These are phyloP conservation scores for Typhlichthys eigenmanni DNA, from an alignment of 2,797 vertebrate species.

Conservation along the genomic window DNA sequence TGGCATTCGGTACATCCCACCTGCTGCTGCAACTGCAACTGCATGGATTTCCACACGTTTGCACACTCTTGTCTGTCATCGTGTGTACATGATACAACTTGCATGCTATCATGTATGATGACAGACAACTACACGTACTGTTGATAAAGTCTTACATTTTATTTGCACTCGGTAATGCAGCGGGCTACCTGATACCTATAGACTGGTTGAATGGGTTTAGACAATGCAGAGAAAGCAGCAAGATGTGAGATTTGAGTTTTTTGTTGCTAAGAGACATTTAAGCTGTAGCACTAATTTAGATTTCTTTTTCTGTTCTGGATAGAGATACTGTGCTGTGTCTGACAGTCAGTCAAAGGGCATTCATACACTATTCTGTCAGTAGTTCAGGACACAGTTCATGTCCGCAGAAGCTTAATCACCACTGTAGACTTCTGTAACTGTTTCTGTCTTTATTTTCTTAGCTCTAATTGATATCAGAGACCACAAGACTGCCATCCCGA, in stretches of 20 bases:
- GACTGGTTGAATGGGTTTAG: too few relatives aligned
- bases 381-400: constrained; percentile 25
- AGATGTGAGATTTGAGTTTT: too few relatives aligned
- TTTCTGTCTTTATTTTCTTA: constrained; percentile 47
- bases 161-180: not conserved
- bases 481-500: constrained; percentile 43
- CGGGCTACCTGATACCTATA: too few relatives aligned
- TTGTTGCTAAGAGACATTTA: not conserved
- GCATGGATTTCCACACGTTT: constrained; percentile 9
- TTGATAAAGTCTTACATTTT: not conserved
- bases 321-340: constrained; percentile 11
- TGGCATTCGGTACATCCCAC: constrained; percentile 62
- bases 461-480: constrained; percentile 43
- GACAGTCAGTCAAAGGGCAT: constrained; percentile 15
- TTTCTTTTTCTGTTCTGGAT: constrained; percentile 5
- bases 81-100: not conserved
- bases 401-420: constrained; percentile 17
- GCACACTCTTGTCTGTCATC: not conserved
- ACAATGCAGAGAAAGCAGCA: too few relatives aligned
- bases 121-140: not conserved
- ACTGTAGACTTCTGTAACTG: constrained; percentile 37
- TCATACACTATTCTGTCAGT: constrained; percentile 44
- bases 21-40: constrained; percentile 50
- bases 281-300: not conserved
- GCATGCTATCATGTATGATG: too few relatives aligned